Percentiles rank a stretch among this genome's conserved stretches.
phyloP scores from a whole-genome alignment of 2,797 vertebrate species.

The Capromys pilorides region DNA sequence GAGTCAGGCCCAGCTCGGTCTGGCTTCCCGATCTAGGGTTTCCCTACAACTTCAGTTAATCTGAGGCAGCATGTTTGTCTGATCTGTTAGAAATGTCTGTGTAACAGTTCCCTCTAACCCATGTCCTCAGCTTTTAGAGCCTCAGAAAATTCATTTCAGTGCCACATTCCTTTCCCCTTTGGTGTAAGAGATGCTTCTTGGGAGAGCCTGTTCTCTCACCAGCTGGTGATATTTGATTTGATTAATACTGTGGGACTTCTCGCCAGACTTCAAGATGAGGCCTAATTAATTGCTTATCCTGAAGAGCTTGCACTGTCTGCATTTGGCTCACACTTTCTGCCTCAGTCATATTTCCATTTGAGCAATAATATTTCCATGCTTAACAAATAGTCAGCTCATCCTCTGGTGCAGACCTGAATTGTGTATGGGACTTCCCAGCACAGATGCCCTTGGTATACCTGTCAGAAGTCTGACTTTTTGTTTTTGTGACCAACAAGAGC shows the following conservation, averaged over 20 bases:
- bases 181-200: neutral
- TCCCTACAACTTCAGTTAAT: neutral
- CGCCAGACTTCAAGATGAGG: conserved; percentile 61
- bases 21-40: neutral
- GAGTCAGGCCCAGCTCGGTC: neutral
- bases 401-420: conserved; percentile 29
- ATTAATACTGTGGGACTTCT: conserved; percentile 66
- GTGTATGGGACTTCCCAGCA: conserved; percentile 39
- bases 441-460: conserved; percentile 48
- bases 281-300: conserved; percentile 73
- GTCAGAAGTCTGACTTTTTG: neutral
- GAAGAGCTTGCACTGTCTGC: conserved; percentile 56
- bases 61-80: neutral
- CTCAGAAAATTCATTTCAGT: neutral
- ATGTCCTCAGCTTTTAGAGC: neutral
- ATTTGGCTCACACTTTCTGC: conserved; percentile 61
- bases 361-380: conserved; percentile 73
- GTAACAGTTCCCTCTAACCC: neutral
- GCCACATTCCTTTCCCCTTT: neutral
- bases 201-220: conserved; percentile 47
- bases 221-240: conserved; percentile 71
- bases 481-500: conserved; percentile 27
- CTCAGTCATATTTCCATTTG: conserved; percentile 66
- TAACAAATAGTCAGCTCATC: conserved; percentile 67
- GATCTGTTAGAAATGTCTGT: neutral